These are phyloP conservation scores for Cheirogaleus medius DNA, from an alignment of 2,113 vertebrate genomes.

Conservation along the genomic window DNA sequence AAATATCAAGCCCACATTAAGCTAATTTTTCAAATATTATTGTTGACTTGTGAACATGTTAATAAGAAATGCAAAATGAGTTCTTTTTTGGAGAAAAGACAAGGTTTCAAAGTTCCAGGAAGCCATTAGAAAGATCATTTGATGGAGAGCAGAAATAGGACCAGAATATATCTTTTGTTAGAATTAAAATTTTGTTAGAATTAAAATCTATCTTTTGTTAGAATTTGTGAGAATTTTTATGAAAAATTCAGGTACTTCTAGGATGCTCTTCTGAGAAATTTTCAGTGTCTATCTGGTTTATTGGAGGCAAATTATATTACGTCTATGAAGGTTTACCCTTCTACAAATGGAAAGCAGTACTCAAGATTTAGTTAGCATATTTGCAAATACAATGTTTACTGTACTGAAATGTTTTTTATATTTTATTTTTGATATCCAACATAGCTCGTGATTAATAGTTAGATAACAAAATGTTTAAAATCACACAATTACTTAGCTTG, in stretches of 20 bases:
- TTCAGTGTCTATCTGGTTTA: not conserved
- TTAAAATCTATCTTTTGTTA: no score
- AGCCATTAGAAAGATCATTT: no score
- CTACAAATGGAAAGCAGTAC: not conserved
- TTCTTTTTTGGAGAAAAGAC: not conserved
- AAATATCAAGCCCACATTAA: not conserved
- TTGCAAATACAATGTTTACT: not conserved
- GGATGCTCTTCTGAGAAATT: not conserved
- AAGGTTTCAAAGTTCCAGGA: no score
- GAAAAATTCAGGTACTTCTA: not conserved
- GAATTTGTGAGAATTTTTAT: no score
- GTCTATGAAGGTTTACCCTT: not conserved
- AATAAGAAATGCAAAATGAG: not conserved
- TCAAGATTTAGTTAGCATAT: not conserved
- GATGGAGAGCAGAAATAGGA: no score
- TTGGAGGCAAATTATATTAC: not conserved
- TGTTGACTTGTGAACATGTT: not conserved
- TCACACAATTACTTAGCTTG: not conserved
- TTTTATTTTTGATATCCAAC: not conserved
- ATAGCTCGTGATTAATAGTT: not conserved
- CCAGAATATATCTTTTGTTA: no score
- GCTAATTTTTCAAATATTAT: constrained; percentile 15
- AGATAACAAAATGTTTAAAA: not conserved
- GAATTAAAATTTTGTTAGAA: no score
- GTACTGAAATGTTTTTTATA: not conserved